These are phyloP conservation scores for Apodemus sylvaticus DNA, from an alignment of 2,113 vertebrate genomes.

Conservation along the genomic window DNA sequence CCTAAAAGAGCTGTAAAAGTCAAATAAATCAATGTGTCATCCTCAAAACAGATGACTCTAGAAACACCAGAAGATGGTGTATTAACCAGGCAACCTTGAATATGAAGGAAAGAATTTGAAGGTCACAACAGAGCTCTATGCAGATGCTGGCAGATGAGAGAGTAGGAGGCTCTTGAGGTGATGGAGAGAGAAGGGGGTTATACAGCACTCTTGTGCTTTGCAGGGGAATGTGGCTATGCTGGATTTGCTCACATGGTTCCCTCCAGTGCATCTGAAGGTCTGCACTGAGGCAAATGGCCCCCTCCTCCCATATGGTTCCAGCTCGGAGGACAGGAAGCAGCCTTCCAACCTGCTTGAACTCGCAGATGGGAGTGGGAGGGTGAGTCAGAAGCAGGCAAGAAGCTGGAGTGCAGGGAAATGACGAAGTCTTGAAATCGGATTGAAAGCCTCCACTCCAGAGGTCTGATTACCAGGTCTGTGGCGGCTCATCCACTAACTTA, in stretches of 20 bases:
- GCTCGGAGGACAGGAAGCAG: constrained; percentile 72
- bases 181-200: constrained; percentile 34
- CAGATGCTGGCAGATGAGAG: constrained; percentile 67
- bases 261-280: background rate
- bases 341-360: constrained; percentile 36
- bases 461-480: constrained; percentile 40
- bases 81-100: background rate
- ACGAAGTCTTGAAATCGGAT: constrained; percentile 15
- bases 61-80: background rate
- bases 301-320: constrained; percentile 20
- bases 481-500: background rate
- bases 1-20: background rate
- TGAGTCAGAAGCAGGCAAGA: constrained; percentile 31
- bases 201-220: background rate
- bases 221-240: background rate
- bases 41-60: background rate
- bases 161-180: constrained; percentile 64
- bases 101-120: constrained; percentile 65
- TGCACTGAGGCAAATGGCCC: background rate
- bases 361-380: constrained; percentile 69
- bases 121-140: constrained; percentile 55
- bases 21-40: background rate
- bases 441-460: constrained; percentile 29
- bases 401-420: background rate
- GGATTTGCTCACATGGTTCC: constrained; percentile 1